Conservation (phyloP, 64 coral and sea anemone genomes). For the Montipora capricornis region DNA sequence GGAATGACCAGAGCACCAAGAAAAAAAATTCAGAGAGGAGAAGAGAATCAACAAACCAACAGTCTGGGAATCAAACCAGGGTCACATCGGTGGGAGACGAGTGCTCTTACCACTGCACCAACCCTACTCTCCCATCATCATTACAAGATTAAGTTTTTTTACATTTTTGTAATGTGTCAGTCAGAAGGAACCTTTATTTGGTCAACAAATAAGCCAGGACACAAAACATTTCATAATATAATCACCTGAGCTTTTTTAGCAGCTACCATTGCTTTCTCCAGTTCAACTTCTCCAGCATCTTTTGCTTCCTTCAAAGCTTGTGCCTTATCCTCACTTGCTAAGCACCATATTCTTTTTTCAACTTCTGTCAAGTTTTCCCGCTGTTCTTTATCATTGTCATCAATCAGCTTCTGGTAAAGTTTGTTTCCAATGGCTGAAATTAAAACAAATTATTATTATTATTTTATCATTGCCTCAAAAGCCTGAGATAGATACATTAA, state of each 20-base stretch:
- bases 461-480: not conserved
- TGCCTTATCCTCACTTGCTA: conserved; percentile 82
- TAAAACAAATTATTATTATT: not conserved
- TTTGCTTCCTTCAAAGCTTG: conserved; percentile 87
- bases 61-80: no score
- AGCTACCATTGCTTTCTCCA: conserved; percentile 79
- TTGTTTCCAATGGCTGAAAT: conserved; percentile 86
- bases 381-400: conserved; percentile 70
- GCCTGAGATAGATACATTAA: no score
- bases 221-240: not conserved
- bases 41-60: no score
- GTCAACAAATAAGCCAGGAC: not conserved
- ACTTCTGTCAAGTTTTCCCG: conserved; percentile 71
- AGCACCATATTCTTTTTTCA: conserved; percentile 59
- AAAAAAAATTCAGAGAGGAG: no score
- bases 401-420: conserved; percentile 84
- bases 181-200: not conserved
- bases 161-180: no score
- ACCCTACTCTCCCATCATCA: no score
- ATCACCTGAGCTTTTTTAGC: conserved; percentile 93
- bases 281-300: conserved; percentile 79
- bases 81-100: no score
- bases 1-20: no score
- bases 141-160: no score
- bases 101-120: no score